These are phyloP conservation scores for Listronotus oregonensis DNA, from an alignment of 1,140 invertebrate species.

Conservation along the genomic window DNA sequence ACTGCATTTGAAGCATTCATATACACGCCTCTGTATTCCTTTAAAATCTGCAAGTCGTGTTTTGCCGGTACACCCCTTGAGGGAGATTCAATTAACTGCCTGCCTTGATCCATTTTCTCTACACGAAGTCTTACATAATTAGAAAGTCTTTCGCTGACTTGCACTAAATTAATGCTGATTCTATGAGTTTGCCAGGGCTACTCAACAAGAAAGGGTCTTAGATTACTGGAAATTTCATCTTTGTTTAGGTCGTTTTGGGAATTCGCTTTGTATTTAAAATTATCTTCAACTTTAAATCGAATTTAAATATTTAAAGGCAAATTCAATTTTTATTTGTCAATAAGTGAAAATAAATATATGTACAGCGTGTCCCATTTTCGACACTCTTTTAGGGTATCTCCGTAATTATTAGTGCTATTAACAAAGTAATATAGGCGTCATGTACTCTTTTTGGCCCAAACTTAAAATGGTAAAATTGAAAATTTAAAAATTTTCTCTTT, in stretches of 20 bases:
- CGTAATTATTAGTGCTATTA: too few relatives aligned
- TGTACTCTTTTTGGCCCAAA: too few relatives aligned
- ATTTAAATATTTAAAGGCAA: too few relatives aligned
- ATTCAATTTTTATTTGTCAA: too few relatives aligned
- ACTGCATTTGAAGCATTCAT: background rate
- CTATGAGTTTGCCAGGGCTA: background rate
- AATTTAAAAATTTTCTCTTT: too few relatives aligned
- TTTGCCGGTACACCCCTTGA: constrained; percentile 11
- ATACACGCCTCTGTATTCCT: background rate
- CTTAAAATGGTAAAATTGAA: too few relatives aligned
- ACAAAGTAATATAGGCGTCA: too few relatives aligned
- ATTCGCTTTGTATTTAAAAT: background rate
- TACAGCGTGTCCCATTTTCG: too few relatives aligned
- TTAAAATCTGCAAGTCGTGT: constrained; percentile 16
- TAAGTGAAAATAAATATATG: too few relatives aligned
- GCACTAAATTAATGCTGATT: constrained; percentile 21
- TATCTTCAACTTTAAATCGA: too few relatives aligned
- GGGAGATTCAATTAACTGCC: constrained; percentile 17
- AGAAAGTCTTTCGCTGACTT: constrained; percentile 23
- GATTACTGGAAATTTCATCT: too few relatives aligned
- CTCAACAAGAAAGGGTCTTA: constrained; percentile 13
- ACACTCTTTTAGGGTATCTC: too few relatives aligned
- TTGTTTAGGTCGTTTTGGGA: background rate
- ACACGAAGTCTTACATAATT: constrained; percentile 20
- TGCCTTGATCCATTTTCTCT: constrained; percentile 21